Evolutionary conservation across 2,888 invertebrate species (phyloP).

Genomic region (Drosophila macrospina): DNA sequence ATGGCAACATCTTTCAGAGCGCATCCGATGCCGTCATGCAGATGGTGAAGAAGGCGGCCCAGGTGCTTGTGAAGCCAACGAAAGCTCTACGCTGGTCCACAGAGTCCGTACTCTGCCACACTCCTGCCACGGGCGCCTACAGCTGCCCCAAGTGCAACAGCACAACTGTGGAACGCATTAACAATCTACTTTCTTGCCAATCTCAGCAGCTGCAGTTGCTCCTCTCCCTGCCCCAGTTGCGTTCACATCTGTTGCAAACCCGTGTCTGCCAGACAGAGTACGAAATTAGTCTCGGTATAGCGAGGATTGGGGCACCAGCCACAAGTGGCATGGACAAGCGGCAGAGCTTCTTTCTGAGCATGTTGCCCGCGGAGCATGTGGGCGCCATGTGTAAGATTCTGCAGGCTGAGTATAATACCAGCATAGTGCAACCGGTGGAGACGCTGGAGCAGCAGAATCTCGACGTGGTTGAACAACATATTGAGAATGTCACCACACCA

Average conservation of each 20-base stretch:
- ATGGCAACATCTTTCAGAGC: slow-evolving; percentile 90
- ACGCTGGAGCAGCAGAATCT: slow-evolving; percentile 61
- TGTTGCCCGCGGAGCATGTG: slow-evolving; percentile 89
- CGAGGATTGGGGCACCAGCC: slow-evolving; percentile 81
- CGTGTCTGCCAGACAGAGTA: slow-evolving; percentile 87
- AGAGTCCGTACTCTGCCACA: slow-evolving; percentile 87
- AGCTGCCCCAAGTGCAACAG: slow-evolving; percentile 91
- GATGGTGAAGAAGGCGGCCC: slow-evolving; percentile 96
- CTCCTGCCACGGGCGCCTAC: slow-evolving; percentile 89
- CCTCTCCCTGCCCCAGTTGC: slow-evolving; percentile 88
- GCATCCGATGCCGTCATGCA: slow-evolving; percentile 96
- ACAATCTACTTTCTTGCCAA: slow-evolving; percentile 90
- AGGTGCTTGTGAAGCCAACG: slow-evolving; percentile 90
- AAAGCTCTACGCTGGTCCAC: slow-evolving; percentile 74
- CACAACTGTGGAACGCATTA: slow-evolving; percentile 89
- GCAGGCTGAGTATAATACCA: slow-evolving; percentile 83
- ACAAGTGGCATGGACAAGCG: slow-evolving; percentile 57
- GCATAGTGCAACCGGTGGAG: slow-evolving; percentile 15
- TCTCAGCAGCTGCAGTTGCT: slow-evolving; percentile 88
- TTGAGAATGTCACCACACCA: slow-evolving; percentile 38
- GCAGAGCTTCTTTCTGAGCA: slow-evolving; percentile 87
- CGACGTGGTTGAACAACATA: slow-evolving; percentile 23
- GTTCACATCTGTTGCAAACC: slow-evolving; percentile 87
- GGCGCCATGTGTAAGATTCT: slow-evolving; percentile 92
- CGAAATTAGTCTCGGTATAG: slow-evolving; percentile 84